Evolutionary conservation across 2,888 invertebrate genomes (phyloP).

Genomic region (Leucophenga maculata): DNA sequence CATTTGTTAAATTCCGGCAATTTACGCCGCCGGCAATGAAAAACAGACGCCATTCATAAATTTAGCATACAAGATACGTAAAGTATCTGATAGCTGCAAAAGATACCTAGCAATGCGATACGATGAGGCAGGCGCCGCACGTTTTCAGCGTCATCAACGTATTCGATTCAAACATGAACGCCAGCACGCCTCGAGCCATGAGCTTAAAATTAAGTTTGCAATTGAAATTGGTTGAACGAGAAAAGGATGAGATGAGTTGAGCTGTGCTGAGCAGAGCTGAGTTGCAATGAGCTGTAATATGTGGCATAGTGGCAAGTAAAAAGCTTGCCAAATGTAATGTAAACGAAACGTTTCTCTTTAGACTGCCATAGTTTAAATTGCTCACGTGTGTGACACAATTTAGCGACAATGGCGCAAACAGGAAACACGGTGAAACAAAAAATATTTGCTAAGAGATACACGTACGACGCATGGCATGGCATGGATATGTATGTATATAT

Average conservation of each 20-base stretch:
- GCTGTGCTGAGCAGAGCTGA: constrained; percentile 23
- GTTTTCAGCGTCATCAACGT: neutral
- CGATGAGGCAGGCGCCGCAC: neutral
- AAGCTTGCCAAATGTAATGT: too few species aligned
- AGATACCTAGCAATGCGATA: neutral
- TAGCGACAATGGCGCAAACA: constrained; percentile 46
- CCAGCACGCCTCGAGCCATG: constrained; percentile 36
- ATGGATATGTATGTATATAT: too few species aligned
- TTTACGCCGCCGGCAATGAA: constrained; percentile 70
- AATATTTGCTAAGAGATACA: neutral
- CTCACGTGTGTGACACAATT: constrained; percentile 64
- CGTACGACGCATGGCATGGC: constrained; percentile 13
- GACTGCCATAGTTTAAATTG: constrained; percentile 53
- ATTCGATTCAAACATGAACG: constrained; percentile 26
- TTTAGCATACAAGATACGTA: constrained; percentile 41
- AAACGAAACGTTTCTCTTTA: too few species aligned
- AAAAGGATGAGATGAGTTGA: constrained; percentile 25
- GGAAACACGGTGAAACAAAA: constrained; percentile 37
- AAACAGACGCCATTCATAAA: constrained; percentile 44
- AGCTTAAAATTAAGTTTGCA: constrained; percentile 59
- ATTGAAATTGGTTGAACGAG: constrained; percentile 50
- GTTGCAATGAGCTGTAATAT: constrained; percentile 23
- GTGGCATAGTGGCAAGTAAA: too few species aligned
- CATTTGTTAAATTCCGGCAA: constrained; percentile 63
- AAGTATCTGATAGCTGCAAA: constrained; percentile 40